phyloP scores from a whole-genome alignment of 2,888 invertebrate genomes.

The Oscheius sp. region DNA sequence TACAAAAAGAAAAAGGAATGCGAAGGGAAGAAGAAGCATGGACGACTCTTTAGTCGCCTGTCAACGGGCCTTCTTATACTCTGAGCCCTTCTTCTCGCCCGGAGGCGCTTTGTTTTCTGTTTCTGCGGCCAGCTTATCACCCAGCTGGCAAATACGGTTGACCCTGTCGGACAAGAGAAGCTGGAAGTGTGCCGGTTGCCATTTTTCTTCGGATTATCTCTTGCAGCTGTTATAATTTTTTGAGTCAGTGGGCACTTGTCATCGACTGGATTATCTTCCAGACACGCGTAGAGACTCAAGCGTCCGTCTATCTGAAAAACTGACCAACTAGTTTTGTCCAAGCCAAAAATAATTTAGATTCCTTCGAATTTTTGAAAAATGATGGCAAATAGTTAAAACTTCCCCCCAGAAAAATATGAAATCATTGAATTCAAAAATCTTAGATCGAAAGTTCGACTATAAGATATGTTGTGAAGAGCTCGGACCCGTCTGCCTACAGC shows the following conservation, averaged over 20 bases:
- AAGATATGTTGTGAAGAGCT: too few relatives aligned
- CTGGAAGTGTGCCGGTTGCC: background rate
- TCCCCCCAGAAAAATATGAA: too few relatives aligned
- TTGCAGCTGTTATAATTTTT: background rate
- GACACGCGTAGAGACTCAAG: too few relatives aligned
- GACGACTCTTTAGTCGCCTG: background rate
- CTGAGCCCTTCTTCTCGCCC: slow-evolving; percentile 21
- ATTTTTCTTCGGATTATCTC: background rate
- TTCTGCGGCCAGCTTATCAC: slow-evolving; percentile 30
- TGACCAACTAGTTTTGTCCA: too few relatives aligned
- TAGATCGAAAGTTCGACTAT: too few relatives aligned
- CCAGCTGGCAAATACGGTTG: slow-evolving; percentile 20
- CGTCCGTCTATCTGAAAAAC: too few relatives aligned
- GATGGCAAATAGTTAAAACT: too few relatives aligned
- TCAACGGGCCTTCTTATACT: slow-evolving; percentile 11
- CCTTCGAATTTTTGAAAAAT: too few relatives aligned
- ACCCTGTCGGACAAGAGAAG: background rate
- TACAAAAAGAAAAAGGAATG: background rate
- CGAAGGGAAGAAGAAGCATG: background rate
- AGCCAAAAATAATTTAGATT: too few relatives aligned
- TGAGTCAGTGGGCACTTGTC: background rate
- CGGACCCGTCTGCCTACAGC: too few relatives aligned
- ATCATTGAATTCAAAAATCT: too few relatives aligned
- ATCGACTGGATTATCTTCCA: background rate
- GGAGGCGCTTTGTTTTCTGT: slow-evolving; percentile 22